Conservation (phyloP, 2,113 vertebrate genomes). For the Acrocephalus arundinaceus region DNA sequence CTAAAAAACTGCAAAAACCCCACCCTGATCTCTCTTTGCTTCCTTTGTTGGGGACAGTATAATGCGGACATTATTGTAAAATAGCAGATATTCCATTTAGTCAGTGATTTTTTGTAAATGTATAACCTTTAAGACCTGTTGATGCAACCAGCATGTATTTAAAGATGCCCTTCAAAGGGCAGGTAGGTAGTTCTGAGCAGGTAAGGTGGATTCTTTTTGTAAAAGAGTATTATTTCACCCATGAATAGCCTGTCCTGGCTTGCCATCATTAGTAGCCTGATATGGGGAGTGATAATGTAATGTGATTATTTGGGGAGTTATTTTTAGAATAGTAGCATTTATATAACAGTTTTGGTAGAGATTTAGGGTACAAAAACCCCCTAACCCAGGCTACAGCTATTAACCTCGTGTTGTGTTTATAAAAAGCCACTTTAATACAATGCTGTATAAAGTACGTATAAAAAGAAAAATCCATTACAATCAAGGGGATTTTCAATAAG, state of each 20-base stretch:
- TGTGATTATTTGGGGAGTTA: slow-evolving; percentile 28
- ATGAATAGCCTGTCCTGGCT: slow-evolving; percentile 23
- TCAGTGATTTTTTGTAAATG: neutral
- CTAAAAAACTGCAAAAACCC: neutral
- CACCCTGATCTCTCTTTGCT: neutral
- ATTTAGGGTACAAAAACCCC: slow-evolving; percentile 64
- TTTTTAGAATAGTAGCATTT: slow-evolving; percentile 68
- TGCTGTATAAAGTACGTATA: slow-evolving; percentile 70
- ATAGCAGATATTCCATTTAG: neutral
- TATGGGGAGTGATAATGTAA: slow-evolving; percentile 32
- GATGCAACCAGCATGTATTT: neutral
- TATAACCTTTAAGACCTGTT: neutral
- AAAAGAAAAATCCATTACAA: slow-evolving; percentile 72
- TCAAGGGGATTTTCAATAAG: slow-evolving; percentile 72
- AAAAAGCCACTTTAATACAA: slow-evolving; percentile 71
- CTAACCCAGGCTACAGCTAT: slow-evolving; percentile 45
- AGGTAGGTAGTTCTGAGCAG: neutral
- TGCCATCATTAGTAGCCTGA: slow-evolving; percentile 27
- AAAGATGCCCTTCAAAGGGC: neutral
- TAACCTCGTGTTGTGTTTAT: slow-evolving; percentile 62
- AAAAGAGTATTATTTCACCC: neutral
- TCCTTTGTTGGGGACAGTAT: neutral
- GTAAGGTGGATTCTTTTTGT: neutral
- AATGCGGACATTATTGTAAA: neutral
- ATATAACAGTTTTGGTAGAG: slow-evolving; percentile 71